Evolutionary conservation across 35 echinoderm and acorn worm genomes (phyloP).

Genomic region (Lytechinus pictus): DNA sequence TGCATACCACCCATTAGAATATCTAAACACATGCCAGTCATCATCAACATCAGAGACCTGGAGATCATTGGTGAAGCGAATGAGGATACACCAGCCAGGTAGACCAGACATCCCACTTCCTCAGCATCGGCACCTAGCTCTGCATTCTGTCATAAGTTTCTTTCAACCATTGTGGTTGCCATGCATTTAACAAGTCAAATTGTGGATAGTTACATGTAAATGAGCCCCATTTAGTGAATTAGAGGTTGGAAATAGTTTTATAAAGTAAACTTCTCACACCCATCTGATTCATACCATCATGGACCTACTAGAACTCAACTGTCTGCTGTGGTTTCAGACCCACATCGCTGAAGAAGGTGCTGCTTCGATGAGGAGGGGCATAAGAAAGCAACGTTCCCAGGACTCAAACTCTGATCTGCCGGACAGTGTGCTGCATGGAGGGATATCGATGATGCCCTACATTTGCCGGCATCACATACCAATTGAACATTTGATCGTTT

Average conservation of each 20-base stretch:
- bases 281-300: not conserved
- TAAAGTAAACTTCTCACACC: not conserved
- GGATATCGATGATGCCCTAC: not conserved
- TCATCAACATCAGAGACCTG: not conserved
- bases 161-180: not conserved
- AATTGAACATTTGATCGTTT: not conserved
- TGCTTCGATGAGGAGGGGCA: not conserved
- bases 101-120: not conserved
- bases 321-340: not conserved
- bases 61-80: not conserved
- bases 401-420: not conserved
- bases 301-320: not conserved
- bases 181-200: not conserved
- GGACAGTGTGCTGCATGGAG: not conserved
- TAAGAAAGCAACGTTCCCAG: not conserved
- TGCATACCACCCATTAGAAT: slow-evolving; percentile 10
- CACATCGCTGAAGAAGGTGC: not conserved
- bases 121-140: not conserved
- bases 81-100: not conserved
- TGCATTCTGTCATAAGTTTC: not conserved
- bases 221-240: not conserved
- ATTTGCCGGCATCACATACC: not conserved
- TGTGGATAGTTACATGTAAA: not conserved
- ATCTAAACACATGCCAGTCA: slow-evolving; percentile 18
- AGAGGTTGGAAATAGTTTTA: not conserved